Conservation (phyloP, 2,113 vertebrate species). For the Percina caprodes region DNA sequence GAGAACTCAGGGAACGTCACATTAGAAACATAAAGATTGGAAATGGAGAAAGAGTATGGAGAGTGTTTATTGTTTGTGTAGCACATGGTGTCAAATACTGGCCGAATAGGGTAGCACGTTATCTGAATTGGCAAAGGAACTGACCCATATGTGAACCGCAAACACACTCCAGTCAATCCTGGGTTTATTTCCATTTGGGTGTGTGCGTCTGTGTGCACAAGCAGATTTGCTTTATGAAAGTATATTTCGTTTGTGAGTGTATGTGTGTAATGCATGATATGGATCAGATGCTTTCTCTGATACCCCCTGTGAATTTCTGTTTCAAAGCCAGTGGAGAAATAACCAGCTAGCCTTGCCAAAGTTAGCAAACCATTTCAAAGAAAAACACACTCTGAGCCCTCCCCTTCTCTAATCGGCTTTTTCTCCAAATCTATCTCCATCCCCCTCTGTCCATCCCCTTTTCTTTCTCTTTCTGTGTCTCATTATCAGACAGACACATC, state of each 20-base stretch:
- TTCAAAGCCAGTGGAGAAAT: slow-evolving; percentile 66
- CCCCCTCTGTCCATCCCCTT: slow-evolving; percentile 40
- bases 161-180: slow-evolving; percentile 25
- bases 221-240: slow-evolving; percentile 19
- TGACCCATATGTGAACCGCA: not conserved
- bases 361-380: slow-evolving; percentile 68
- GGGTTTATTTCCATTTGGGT: slow-evolving; percentile 54
- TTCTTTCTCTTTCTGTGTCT: slow-evolving; percentile 56
- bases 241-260: slow-evolving; percentile 7
- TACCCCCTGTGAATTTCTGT: slow-evolving; percentile 64
- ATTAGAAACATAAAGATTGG: slow-evolving; percentile 9
- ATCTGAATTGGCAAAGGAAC: slow-evolving; percentile 41
- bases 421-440: slow-evolving; percentile 57
- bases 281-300: slow-evolving; percentile 71
- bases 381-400: slow-evolving; percentile 51
- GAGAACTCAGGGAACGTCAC: not conserved
- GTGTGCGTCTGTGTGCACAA: slow-evolving; percentile 7
- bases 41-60: slow-evolving; percentile 1
- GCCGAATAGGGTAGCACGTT: slow-evolving; percentile 12
- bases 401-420: slow-evolving; percentile 69
- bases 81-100: slow-evolving; percentile 23
- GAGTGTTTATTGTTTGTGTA: slow-evolving; percentile 6
- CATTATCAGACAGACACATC: slow-evolving; percentile 73
- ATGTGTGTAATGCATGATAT: slow-evolving; percentile 50
- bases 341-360: slow-evolving; percentile 58